Evolutionary conservation across 1,140 invertebrate genomes (phyloP).

Genomic region (Neoseiulus cucumeris): DNA sequence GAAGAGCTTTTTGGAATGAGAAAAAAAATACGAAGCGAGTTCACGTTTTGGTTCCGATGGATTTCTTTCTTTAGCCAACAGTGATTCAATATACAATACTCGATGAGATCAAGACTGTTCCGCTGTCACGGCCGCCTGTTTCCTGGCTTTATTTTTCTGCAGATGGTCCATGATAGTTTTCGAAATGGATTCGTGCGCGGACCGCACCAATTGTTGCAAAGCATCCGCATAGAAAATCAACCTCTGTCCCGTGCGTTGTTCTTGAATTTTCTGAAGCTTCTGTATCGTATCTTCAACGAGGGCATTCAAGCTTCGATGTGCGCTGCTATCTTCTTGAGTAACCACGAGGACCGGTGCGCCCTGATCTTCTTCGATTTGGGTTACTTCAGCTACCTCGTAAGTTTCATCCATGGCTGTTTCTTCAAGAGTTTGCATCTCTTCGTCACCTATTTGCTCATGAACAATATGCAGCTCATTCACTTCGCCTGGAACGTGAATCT

Average conservation of each 20-base stretch:
- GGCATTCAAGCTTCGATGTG: conserved; percentile 5
- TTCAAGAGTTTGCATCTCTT: neutral
- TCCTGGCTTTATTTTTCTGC: neutral
- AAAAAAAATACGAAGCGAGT: no score
- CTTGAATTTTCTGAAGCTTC: conserved; percentile 3
- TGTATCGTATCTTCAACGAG: neutral
- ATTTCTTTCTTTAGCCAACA: no score
- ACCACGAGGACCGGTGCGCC: neutral
- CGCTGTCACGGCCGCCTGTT: neutral
- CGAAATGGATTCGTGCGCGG: neutral
- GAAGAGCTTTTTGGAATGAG: no score
- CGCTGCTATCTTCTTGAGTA: neutral
- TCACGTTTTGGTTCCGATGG: no score
- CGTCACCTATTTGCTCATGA: neutral
- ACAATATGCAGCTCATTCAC: neutral
- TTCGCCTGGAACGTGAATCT: neutral
- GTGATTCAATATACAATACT: no score
- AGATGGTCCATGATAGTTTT: conserved; percentile 9
- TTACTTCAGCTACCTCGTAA: neutral
- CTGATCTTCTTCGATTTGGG: neutral
- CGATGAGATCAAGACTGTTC: no score
- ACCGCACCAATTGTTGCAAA: neutral
- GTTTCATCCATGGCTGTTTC: neutral
- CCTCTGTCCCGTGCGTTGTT: neutral
- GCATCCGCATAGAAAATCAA: conserved; percentile 2